These are phyloP conservation scores for Pachyramphus minor DNA, from an alignment of 2,113 vertebrate species.

Conservation along the genomic window DNA sequence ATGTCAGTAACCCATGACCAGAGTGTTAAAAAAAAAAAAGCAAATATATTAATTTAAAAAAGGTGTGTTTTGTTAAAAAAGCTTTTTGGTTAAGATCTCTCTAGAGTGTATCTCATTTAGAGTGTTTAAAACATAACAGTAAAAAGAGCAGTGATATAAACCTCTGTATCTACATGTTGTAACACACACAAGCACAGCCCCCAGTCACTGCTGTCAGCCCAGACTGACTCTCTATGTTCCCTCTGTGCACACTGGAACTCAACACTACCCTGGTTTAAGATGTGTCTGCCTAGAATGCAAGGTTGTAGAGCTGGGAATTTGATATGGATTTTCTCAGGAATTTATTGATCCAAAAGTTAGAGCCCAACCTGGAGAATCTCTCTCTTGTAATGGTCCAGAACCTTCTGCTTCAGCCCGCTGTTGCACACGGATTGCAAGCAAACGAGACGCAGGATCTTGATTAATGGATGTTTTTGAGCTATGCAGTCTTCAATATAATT, in stretches of 20 bases:
- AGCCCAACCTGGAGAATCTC: constrained; percentile 91
- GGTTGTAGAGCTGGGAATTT: background rate
- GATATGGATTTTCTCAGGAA: background rate
- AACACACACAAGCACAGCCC: background rate
- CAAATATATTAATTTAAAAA: background rate
- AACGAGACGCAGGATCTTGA: constrained; percentile 90
- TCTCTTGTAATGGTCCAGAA: constrained; percentile 91
- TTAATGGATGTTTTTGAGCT: constrained; percentile 89
- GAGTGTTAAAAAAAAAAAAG: background rate
- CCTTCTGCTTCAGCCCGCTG: constrained; percentile 93
- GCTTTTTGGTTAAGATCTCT: background rate
- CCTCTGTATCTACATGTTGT: background rate
- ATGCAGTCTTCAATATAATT: constrained; percentile 93
- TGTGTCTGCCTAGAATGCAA: background rate
- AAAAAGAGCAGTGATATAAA: background rate
- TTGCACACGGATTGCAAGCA: constrained; percentile 97
- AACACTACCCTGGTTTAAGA: background rate
- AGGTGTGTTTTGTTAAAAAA: background rate
- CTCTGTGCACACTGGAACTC: background rate
- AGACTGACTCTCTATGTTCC: background rate
- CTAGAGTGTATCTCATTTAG: background rate
- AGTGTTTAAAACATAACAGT: background rate
- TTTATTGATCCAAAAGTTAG: background rate
- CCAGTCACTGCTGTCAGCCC: background rate
- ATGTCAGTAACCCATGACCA: background rate